Percentiles rank a stretch among this genome's conserved stretches.
Evolutionary conservation across 2,113 vertebrate genomes (phyloP).

Genomic region (Myotis lucifugus): DNA sequence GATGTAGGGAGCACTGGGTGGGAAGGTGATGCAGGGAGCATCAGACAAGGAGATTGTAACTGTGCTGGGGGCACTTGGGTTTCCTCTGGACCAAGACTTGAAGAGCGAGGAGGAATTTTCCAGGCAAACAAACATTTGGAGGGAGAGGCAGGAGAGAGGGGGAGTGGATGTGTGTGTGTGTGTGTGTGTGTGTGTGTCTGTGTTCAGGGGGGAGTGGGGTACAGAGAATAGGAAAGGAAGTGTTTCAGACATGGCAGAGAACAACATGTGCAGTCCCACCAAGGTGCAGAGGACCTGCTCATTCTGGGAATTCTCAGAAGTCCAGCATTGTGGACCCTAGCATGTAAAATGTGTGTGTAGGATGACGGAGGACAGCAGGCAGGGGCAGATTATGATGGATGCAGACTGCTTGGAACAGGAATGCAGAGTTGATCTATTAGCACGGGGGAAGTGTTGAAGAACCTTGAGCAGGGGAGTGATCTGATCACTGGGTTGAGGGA

Average conservation of each 20-base stretch:
- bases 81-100: conserved; percentile 3
- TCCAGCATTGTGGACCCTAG: neutral
- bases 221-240: neutral
- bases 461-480: neutral
- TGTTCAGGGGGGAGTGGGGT: neutral
- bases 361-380: neutral
- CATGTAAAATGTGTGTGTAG: neutral
- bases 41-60: neutral
- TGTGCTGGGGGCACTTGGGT: neutral
- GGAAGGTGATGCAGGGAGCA: neutral
- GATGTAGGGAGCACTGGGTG: neutral
- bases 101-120: conserved; percentile 46
- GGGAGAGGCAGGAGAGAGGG: neutral
- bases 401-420: neutral
- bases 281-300: neutral
- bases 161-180: no score
- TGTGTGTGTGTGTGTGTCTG: no score
- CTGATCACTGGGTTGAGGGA: neutral
- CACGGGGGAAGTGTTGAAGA: neutral
- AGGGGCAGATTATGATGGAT: neutral
- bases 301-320: neutral
- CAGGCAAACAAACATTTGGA: conserved; percentile 15
- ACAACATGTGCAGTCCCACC: neutral
- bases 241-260: neutral
- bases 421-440: neutral